Percentiles rank a stretch among this genome's conserved stretches.
phyloP scores from a whole-genome alignment of 1,140 invertebrate species.

The Diorhabda elongata region DNA sequence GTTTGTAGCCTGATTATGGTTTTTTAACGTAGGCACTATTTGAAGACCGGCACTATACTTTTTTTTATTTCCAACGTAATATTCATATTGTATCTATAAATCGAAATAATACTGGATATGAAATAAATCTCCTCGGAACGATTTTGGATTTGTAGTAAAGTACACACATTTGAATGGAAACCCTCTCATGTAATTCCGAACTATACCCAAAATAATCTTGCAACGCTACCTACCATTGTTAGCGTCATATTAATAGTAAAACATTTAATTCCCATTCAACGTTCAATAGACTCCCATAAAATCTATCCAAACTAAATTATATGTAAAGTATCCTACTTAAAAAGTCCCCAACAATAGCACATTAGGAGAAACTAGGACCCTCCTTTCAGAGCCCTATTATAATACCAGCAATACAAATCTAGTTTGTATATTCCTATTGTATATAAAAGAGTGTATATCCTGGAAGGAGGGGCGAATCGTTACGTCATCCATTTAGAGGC shows the following conservation, averaged over 20 bases:
- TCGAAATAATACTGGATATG: not conserved
- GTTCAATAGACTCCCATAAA: slow-evolving; percentile 7
- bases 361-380: slow-evolving; percentile 30
- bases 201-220: not conserved
- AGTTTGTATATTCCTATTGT: slow-evolving; percentile 47
- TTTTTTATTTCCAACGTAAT: too few species aligned
- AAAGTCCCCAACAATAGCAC: slow-evolving; percentile 24
- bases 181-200: slow-evolving; percentile 1
- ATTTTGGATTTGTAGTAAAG: slow-evolving; percentile 5
- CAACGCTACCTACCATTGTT: not conserved
- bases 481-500: slow-evolving; percentile 32
- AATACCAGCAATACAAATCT: slow-evolving; percentile 43
- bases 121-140: slow-evolving; percentile 16
- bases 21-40: too few species aligned
- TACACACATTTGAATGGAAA: not conserved
- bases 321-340: slow-evolving; percentile 25
- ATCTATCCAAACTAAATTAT: slow-evolving; percentile 25
- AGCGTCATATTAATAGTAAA: slow-evolving; percentile 19
- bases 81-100: too few species aligned
- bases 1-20: too few species aligned
- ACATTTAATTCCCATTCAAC: slow-evolving; percentile 15
- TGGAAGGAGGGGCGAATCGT: slow-evolving; percentile 28
- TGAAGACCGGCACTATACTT: too few species aligned
- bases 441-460: slow-evolving; percentile 46
- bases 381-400: slow-evolving; percentile 35